Conservation (phyloP, 2,113 vertebrate species). For the Pandion haliaetus region DNA sequence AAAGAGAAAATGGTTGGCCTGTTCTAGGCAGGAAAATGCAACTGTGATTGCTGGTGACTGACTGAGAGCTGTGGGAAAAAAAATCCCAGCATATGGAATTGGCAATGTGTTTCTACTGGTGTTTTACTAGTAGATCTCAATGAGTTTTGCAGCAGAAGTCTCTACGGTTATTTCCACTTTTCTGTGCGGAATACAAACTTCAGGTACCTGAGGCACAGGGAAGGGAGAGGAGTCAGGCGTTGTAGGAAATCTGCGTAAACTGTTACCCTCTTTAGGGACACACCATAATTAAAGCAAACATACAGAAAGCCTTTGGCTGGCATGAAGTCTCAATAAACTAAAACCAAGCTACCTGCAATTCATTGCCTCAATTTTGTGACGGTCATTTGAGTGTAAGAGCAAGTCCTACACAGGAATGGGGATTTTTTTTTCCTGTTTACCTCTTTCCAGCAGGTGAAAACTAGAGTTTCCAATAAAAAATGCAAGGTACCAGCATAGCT, state of each 20-base stretch:
- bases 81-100: neutral
- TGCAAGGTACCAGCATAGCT: neutral
- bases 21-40: neutral
- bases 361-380: neutral
- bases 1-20: neutral
- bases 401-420: neutral
- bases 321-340: neutral
- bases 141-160: neutral
- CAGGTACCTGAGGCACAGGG: neutral
- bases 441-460: neutral
- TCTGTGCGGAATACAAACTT: neutral
- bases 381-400: neutral
- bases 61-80: neutral
- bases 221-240: neutral
- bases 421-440: neutral
- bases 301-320: neutral
- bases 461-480: neutral
- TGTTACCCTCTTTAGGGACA: neutral
- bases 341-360: neutral
- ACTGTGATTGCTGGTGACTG: neutral
- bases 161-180: neutral
- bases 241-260: neutral
- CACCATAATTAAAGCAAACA: neutral
- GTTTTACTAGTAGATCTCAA: neutral
- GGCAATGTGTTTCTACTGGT: neutral